phyloP scores from a whole-genome alignment of 2,888 invertebrate species.

The Cyclophora albipunctata region DNA sequence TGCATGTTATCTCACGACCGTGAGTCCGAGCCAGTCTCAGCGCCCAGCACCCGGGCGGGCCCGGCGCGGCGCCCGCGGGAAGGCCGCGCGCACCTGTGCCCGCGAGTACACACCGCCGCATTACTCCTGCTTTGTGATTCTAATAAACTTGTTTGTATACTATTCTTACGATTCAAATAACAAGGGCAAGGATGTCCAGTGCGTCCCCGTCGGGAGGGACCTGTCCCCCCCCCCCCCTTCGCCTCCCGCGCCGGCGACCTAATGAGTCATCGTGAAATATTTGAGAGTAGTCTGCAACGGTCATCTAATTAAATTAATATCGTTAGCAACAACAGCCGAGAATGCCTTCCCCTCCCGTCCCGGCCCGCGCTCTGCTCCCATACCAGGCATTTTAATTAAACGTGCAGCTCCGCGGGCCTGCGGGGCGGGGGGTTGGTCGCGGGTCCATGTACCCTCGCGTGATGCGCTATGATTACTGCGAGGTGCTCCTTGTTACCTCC shows the following conservation, averaged over 20 bases:
- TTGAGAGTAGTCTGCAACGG: slow-evolving; percentile 7
- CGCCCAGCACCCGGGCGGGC: no score
- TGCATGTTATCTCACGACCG: no score
- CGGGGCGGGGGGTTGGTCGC: background rate
- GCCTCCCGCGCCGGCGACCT: background rate
- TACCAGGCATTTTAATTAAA: slow-evolving; percentile 43
- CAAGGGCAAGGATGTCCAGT: no score
- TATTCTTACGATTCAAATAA: no score
- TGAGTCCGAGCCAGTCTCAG: no score
- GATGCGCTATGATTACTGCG: slow-evolving; percentile 7
- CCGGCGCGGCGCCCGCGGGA: no score
- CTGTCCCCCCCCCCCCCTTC: background rate
- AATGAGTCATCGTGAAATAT: slow-evolving; percentile 7
- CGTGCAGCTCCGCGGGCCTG: slow-evolving; percentile 13
- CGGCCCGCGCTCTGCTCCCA: slow-evolving; percentile 11
- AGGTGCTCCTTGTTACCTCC: background rate
- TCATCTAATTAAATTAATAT: slow-evolving; percentile 31
- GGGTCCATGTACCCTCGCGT: slow-evolving; percentile 9
- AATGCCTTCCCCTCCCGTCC: slow-evolving; percentile 9
- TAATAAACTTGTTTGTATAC: no score
- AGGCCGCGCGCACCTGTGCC: background rate
- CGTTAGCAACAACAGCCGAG: slow-evolving; percentile 17
- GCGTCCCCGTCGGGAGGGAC: background rate
- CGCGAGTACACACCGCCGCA: background rate
- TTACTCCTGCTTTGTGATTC: no score